These are phyloP conservation scores for Chaetorhynchus papuensis DNA, from an alignment of 2,113 vertebrate genomes.

Conservation along the genomic window DNA sequence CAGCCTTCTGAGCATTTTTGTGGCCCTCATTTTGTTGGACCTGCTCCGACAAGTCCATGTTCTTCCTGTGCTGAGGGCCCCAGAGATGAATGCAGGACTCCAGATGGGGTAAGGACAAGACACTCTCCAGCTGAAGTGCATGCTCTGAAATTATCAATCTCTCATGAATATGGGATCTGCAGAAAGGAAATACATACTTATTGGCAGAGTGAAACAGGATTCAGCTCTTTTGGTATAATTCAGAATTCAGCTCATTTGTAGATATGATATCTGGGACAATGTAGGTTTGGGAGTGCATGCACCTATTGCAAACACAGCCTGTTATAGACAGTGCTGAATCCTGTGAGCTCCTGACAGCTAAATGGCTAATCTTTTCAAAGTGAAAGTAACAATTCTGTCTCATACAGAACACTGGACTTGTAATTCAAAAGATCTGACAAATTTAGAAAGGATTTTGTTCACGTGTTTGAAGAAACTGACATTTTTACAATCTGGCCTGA, in stretches of 20 bases:
- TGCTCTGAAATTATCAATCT: not conserved
- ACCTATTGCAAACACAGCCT: not conserved
- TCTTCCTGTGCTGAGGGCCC: not conserved
- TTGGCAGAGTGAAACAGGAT: not conserved
- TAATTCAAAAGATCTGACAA: slow-evolving; percentile 16
- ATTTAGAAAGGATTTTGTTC: slow-evolving; percentile 13
- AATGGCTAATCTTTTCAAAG: not conserved
- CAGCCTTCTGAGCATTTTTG: not conserved
- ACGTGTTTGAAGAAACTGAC: not conserved
- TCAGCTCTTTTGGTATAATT: not conserved
- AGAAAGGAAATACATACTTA: not conserved
- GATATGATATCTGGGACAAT: not conserved
- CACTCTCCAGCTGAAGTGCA: not conserved
- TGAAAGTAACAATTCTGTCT: not conserved
- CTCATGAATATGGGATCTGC: not conserved
- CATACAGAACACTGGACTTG: not conserved
- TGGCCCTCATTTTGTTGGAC: not conserved
- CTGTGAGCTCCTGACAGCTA: not conserved
- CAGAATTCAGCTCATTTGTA: not conserved
- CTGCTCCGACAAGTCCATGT: not conserved
- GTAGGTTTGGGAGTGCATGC: not conserved
- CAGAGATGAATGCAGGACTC: not conserved
- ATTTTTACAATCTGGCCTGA: not conserved
- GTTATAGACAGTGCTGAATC: not conserved
- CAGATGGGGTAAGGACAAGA: not conserved